Evolutionary conservation across 2,888 invertebrate species (phyloP).

Genomic region (Troides helena): DNA sequence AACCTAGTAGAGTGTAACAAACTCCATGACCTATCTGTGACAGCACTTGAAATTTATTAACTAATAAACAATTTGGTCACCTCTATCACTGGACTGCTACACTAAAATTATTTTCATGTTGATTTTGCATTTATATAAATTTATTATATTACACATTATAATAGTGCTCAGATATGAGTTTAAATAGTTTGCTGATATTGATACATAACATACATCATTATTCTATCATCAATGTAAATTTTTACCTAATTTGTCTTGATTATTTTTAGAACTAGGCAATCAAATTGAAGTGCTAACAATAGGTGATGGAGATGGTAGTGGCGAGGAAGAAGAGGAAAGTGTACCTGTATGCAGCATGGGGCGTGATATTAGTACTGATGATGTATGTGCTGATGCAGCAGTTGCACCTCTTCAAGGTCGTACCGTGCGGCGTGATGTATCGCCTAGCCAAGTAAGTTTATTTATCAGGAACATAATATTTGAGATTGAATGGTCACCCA

Average conservation of each 20-base stretch:
- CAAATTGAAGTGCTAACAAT: constrained; percentile 76
- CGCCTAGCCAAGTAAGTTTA: constrained; percentile 58
- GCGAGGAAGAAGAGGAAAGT: constrained; percentile 69
- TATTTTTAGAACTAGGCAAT: constrained; percentile 71
- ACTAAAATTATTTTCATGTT: too few relatives aligned
- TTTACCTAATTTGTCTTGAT: not conserved
- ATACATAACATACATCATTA: too few relatives aligned
- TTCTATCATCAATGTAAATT: not conserved
- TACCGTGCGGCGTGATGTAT: constrained; percentile 46
- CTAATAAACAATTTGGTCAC: too few relatives aligned
- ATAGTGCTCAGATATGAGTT: too few relatives aligned
- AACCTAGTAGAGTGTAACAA: too few relatives aligned
- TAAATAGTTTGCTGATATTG: too few relatives aligned
- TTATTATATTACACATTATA: too few relatives aligned
- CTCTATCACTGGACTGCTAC: too few relatives aligned
- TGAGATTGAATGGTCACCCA: too few relatives aligned
- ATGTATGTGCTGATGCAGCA: constrained; percentile 72
- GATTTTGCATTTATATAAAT: too few relatives aligned
- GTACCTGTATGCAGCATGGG: constrained; percentile 68
- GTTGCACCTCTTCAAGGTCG: constrained; percentile 63
- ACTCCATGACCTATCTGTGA: too few relatives aligned
- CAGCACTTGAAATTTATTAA: too few relatives aligned
- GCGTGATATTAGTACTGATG: constrained; percentile 69
- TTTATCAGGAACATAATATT: not conserved
- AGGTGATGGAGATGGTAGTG: constrained; percentile 63